Percentiles rank a stretch among this genome's conserved stretches.
These are phyloP conservation scores for Acanthosepion esculentum DNA, from an alignment of 2,888 invertebrate species.

Conservation along the genomic window DNA sequence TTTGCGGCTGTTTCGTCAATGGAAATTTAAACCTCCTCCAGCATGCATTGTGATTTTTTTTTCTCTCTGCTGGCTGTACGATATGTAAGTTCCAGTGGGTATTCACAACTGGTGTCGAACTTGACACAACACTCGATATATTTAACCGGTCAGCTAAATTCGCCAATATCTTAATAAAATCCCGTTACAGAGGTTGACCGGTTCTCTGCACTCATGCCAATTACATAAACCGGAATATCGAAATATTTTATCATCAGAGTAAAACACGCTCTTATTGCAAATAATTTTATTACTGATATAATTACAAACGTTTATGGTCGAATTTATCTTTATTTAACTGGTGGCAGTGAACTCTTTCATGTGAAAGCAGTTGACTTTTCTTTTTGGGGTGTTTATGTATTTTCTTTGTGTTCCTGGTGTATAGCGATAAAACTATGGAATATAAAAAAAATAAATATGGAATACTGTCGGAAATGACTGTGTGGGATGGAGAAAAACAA, in stretches of 20 bases:
- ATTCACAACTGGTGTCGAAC: not conserved
- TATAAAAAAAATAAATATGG: too few relatives aligned
- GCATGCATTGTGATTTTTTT: not conserved
- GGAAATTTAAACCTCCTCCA: not conserved
- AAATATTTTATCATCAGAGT: not conserved
- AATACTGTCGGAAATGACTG: too few relatives aligned
- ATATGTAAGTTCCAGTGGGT: not conserved
- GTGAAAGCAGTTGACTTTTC: too few relatives aligned
- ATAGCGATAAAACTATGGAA: too few relatives aligned
- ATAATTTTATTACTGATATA: too few relatives aligned
- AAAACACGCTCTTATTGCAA: too few relatives aligned
- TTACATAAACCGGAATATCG: not conserved
- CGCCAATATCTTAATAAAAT: not conserved
- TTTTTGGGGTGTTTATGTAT: too few relatives aligned
- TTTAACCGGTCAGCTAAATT: not conserved
- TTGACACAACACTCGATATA: slow-evolving; percentile 18
- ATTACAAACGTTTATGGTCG: too few relatives aligned
- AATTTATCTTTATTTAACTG: too few relatives aligned
- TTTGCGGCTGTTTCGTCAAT: not conserved
- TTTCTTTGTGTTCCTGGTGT: too few relatives aligned
- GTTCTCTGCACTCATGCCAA: not conserved
- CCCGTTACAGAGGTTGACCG: not conserved
- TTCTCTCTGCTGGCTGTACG: not conserved
- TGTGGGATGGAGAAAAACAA: too few relatives aligned
- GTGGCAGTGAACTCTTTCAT: too few relatives aligned